A percentile compares a stretch with the other conserved stretches of the same genome.
Conservation (phyloP, 2,888 invertebrate species). For the Netelia virgata region DNA sequence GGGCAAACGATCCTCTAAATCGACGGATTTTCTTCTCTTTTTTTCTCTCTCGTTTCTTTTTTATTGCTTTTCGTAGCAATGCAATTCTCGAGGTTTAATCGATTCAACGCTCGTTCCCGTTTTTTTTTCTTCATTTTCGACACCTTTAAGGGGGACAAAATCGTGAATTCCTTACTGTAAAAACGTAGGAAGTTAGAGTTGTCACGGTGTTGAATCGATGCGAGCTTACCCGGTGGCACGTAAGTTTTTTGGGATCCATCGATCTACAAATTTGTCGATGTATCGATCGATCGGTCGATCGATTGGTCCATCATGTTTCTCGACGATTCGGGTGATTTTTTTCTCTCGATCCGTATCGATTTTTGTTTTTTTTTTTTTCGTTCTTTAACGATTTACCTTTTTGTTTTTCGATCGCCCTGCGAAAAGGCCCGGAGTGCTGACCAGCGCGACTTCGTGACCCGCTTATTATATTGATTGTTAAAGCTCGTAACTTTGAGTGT, state of each 20-base stretch:
- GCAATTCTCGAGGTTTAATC: constrained; percentile 36
- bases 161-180: constrained; percentile 8
- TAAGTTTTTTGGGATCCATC: constrained; percentile 18
- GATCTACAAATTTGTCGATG: neutral
- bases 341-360: constrained; percentile 17
- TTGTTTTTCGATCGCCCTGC: constrained; percentile 9
- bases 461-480: constrained; percentile 60
- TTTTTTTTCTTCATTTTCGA: constrained; percentile 9
- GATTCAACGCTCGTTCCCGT: constrained; percentile 21
- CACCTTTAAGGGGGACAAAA: constrained; percentile 1
- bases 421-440: constrained; percentile 28
- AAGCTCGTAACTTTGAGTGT: constrained; percentile 66
- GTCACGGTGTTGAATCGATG: constrained; percentile 3
- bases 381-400: neutral
- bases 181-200: constrained; percentile 30
- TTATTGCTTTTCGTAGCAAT: constrained; percentile 22
- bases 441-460: constrained; percentile 42
- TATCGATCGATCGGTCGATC: constrained; percentile 9
- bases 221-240: constrained; percentile 2
- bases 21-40: constrained; percentile 45
- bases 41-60: constrained; percentile 9
- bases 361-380: neutral
- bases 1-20: constrained; percentile 14
- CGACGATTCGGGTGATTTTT: neutral
- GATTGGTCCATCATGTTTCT: neutral